Evolutionary conservation across 2,113 vertebrate genomes (phyloP).

Genomic region (Lophura nycthemera): DNA sequence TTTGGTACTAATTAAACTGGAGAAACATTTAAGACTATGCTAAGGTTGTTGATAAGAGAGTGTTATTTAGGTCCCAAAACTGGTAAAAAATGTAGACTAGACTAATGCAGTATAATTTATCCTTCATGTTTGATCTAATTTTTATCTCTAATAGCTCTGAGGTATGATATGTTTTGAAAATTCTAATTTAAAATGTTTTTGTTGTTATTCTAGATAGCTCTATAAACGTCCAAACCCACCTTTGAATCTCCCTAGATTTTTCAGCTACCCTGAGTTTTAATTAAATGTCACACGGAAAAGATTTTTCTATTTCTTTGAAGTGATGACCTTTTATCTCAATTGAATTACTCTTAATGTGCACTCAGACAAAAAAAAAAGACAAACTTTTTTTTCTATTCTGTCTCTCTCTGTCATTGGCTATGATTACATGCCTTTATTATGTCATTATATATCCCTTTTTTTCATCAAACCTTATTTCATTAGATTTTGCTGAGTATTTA

Average conservation of each 20-base stretch:
- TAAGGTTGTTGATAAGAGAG: background rate
- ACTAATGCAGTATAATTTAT: background rate
- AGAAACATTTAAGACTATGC: background rate
- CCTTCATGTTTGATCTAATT: background rate
- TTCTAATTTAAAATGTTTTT: background rate
- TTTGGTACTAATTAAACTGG: background rate
- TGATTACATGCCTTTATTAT: background rate
- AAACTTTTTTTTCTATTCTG: background rate
- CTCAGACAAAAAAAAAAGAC: background rate
- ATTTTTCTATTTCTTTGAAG: background rate
- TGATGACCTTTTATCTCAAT: background rate
- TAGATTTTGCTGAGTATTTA: background rate
- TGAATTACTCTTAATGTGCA: background rate
- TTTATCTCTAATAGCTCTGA: background rate
- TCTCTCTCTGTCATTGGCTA: background rate
- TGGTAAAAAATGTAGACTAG: background rate
- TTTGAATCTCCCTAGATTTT: background rate
- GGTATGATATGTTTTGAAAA: background rate
- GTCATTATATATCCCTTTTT: background rate
- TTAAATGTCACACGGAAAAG: background rate
- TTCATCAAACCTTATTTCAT: background rate
- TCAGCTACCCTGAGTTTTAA: background rate
- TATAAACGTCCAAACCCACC: background rate
- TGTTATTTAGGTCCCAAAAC: fast-evolving
- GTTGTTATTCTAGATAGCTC: background rate